Percentiles rank a stretch among this genome's conserved stretches.
These are phyloP conservation scores for Megalurothrips usitatus DNA, from an alignment of 2,888 invertebrate species.

Conservation along the genomic window DNA sequence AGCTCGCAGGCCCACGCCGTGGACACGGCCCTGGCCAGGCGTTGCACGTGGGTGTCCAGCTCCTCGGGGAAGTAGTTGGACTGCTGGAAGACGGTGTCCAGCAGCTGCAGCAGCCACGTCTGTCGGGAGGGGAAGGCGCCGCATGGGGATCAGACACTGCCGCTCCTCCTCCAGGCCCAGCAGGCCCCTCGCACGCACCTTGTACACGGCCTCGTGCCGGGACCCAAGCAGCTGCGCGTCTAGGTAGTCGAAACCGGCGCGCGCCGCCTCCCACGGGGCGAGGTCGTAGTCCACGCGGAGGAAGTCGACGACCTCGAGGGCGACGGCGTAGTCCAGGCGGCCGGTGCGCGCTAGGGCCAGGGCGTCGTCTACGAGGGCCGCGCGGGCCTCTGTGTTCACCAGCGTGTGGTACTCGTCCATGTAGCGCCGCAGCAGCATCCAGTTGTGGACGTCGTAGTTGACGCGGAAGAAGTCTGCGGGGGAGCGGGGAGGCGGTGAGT, in stretches of 20 bases:
- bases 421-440: conserved; percentile 52
- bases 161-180: no score
- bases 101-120: conserved; percentile 1
- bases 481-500: neutral
- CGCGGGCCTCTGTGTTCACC: conserved; percentile 57
- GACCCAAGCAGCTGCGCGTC: neutral
- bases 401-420: conserved; percentile 45
- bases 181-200: neutral
- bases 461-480: conserved; percentile 57
- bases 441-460: conserved; percentile 57
- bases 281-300: conserved; percentile 59
- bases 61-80: neutral
- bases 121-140: neutral
- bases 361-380: conserved; percentile 55
- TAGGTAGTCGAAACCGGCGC: conserved; percentile 49
- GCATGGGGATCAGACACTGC: neutral
- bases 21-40: neutral
- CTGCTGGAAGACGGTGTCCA: neutral
- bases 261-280: conserved; percentile 61
- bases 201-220: conserved; percentile 11
- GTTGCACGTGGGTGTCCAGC: neutral
- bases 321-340: conserved; percentile 55
- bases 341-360: conserved; percentile 53
- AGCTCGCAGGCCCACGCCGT: conserved; percentile 1
- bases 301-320: conserved; percentile 60